Percentiles rank a stretch among this genome's conserved stretches.
These are phyloP conservation scores for Coracias cyanogaster DNA, from an alignment of 2,797 vertebrate genomes.

Conservation along the genomic window DNA sequence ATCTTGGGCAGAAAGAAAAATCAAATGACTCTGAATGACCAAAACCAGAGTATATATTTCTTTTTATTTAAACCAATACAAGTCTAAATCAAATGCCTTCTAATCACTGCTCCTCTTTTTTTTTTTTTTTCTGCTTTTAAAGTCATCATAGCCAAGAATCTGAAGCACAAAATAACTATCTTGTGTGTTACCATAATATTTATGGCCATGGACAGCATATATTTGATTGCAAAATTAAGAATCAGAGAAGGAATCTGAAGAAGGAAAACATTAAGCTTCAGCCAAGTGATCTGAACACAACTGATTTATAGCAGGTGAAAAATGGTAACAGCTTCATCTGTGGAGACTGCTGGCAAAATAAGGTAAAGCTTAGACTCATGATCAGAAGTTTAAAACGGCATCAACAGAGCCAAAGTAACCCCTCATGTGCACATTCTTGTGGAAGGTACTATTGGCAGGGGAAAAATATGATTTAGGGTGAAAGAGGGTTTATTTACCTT, in stretches of 20 bases:
- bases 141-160: not conserved
- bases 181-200: not conserved
- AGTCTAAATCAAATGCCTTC: not conserved
- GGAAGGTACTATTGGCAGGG: not conserved
- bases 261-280: not conserved
- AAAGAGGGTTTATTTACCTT: not conserved
- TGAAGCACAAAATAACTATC: not conserved
- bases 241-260: not conserved
- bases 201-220: not conserved
- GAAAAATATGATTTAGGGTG: not conserved
- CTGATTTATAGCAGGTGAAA: not conserved
- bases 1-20: not conserved
- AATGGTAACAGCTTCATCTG: not conserved
- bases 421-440: not conserved
- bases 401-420: not conserved
- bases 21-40: not conserved
- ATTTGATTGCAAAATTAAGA: not conserved
- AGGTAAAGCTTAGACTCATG: not conserved
- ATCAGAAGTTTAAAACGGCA: not conserved
- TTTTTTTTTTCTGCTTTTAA: not conserved
- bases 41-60: not conserved
- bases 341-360: not conserved
- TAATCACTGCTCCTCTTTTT: not conserved
- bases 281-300: not conserved
- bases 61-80: not conserved